Conservation (phyloP, 2,113 vertebrate species). For the Mus spicilegus region DNA sequence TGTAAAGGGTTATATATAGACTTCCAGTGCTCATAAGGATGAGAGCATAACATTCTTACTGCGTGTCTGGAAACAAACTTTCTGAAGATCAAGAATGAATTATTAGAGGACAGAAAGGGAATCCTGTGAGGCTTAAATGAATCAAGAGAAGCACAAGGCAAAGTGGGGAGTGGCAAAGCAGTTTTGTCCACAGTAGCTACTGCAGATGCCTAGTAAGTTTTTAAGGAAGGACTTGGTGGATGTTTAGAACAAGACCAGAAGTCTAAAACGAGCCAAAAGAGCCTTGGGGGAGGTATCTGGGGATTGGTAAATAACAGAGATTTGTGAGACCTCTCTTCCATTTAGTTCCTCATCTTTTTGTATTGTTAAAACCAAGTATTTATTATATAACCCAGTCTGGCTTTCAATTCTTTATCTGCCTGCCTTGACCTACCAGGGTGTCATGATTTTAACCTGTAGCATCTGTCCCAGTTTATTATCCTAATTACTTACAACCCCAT, state of each 20-base stretch:
- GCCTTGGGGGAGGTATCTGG: background rate
- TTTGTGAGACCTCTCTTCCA: background rate
- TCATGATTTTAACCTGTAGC: background rate
- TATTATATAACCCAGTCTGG: background rate
- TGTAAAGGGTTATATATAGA: background rate
- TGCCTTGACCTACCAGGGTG: background rate
- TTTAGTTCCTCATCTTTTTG: background rate
- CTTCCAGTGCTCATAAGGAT: background rate
- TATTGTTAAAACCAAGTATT: background rate
- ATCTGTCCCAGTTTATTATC: background rate
- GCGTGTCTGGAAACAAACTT: background rate
- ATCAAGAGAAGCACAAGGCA: background rate
- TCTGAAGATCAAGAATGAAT: background rate
- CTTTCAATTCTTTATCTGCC: background rate
- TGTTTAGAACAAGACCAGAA: background rate
- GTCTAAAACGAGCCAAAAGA: background rate
- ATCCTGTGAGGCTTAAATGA: constrained; percentile 3
- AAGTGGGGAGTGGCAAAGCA: background rate
- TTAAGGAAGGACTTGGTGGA: background rate
- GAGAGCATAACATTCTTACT: background rate
- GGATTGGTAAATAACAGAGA: background rate
- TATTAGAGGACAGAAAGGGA: constrained; percentile 7
- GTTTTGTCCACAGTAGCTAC: background rate
- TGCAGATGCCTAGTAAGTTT: background rate
- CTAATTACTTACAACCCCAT: background rate